Conservation (phyloP, 2,888 invertebrate species). For the Dolomedes plantarius region DNA sequence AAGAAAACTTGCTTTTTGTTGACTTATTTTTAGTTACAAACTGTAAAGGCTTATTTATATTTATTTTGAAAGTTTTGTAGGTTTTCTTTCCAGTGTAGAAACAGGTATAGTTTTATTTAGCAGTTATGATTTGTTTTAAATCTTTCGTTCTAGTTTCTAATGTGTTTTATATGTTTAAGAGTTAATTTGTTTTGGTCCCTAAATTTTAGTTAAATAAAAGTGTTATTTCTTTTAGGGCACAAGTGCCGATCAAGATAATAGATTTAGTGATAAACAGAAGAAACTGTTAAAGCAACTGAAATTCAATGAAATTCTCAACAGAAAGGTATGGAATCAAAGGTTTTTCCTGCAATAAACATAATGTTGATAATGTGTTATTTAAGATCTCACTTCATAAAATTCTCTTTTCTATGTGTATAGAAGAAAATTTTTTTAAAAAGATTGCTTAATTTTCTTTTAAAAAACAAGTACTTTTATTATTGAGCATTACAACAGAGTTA, state of each 20-base stretch:
- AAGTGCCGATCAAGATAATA: constrained; percentile 98
- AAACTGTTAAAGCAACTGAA: constrained; percentile 99
- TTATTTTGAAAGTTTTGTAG: not conserved
- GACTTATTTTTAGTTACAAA: not conserved
- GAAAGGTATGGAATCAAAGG: constrained; percentile 83
- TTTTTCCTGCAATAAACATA: constrained; percentile 26
- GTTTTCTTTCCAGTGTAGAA: not conserved
- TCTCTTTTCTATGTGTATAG: no score
- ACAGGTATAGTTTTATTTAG: not conserved
- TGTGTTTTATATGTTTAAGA: not conserved
- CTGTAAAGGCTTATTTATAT: not conserved
- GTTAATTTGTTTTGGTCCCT: not conserved
- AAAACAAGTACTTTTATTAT: not conserved
- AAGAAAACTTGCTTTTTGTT: no score
- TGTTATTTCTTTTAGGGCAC: constrained; percentile 85
- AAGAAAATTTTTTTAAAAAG: no score
- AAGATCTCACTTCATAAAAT: no score
- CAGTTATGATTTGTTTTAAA: not conserved
- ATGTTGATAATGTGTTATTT: constrained; percentile 75
- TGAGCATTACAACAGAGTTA: no score
- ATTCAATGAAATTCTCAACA: constrained; percentile 94
- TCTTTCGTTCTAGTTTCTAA: not conserved
- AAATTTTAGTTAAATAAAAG: not conserved
- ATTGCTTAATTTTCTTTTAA: no score
- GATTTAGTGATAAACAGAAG: constrained; percentile 99